Evolutionary conservation across 1,140 invertebrate species (phyloP), one percentile per base, ranked within the genome.

Genomic region (Cyphomyrmex costatus): DNA sequence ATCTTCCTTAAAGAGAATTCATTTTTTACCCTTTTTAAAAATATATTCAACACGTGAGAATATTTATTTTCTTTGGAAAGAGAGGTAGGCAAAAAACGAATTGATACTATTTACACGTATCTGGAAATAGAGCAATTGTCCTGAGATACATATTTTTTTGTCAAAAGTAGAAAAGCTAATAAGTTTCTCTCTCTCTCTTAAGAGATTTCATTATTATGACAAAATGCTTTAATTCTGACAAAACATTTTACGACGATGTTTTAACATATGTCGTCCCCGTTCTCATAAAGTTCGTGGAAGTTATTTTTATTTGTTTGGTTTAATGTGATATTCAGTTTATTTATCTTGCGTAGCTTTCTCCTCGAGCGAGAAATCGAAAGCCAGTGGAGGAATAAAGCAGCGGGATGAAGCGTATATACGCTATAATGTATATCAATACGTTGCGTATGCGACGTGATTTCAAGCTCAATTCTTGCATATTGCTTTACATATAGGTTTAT

Each of bases 251-350:
- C 36, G 36, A 21, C 0, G 4, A 2, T 36, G n/a, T 83, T 19
- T 73, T 30, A 53, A 36, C 30, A 30, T 21, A 36, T 2, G 14
- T 27, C 16, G 7, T 73, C n/a, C 6, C 14, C 10, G n/a, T 19
- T 58, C 12, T 46, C 24, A 3, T 82, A 58, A 56, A 60, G 19
- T 21, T 36, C 16, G 24, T 14, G n/a, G 3, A 12, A 33, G 36
- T 46, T 73, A 83, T 83, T 83, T 74, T 73, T 61, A 73, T 73
- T 71, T 82, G 3, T 73, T 12, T 24, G 1, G 21, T 24, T 71
- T 73, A 53, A 60, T 46, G 33, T 46, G 66, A 21, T 24, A 42
- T 21, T 12, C 19, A 8, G 36, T 60, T 83, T 73, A 83, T 83
- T 73, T 83, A 16, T 61, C 30, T 46, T 82, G 33, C 33, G 7